Base-by-base conservation (phyloP, 1,140 invertebrate species). In the Meteorus sp. region DNA sequence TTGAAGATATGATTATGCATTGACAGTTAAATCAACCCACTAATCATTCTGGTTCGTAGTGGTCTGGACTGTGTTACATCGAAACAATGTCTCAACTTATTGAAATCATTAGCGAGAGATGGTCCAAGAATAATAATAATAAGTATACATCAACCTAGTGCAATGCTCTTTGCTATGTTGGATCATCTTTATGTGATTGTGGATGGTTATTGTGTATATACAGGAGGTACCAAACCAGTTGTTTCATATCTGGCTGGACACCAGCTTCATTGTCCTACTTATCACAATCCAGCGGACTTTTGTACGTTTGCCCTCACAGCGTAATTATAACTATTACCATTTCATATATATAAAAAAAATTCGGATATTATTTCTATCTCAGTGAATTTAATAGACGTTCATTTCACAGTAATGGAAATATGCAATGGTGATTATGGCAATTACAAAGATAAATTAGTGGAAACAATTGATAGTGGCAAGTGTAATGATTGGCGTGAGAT, bases 101-200 rank as follows among this genome's bases (percentile, higher is more conserved):
- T 93, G 25, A 89, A 92, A 74, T 85, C 86, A 43, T 76, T 97
- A 23, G 90, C 93, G 0, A 79, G 84, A 17, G 88, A 89, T 47
- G 92, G 92, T 0, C 56, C 56, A 13, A 81, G 90, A 44, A 93
- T 90, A 0, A 85, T 95, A 7, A 84, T 94, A 3, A 92, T 90
- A 56, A 94, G 90, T 3, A 94, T 97, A 68, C 95, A 97, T 78
- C 95, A 97, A 70, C 94, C 94, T 0, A 94, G 90, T 59, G 91
- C 92, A 1, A 82, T 87, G 29, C 82, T 95, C 1, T 92, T 97
- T 68, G 87, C 90, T 66, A 92, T 93, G 86, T 93, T 97, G 76
- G 94, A 97, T 77, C 88, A 93, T 74, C 71, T 96, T 6, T 95
- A 94, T 73, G 87, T 91, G 9, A 73, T 97, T 2, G 86, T 87